Percentiles rank a stretch among this genome's conserved stretches.
Conservation (phyloP, 2,113 vertebrate genomes). For the Mustela nigripes region DNA sequence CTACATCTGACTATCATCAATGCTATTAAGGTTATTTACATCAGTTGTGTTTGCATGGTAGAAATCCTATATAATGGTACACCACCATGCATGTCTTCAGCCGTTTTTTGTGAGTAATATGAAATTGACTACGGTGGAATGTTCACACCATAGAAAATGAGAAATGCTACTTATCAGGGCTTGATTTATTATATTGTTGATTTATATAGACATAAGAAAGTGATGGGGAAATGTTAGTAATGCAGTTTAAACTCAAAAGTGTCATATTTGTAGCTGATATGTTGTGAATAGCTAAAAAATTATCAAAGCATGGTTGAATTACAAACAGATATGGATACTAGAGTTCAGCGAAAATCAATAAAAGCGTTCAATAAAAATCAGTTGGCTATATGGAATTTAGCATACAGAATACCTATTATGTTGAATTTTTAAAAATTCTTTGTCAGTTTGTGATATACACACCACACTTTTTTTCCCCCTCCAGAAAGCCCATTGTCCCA, state of each 20-base stretch:
- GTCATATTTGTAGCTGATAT: background rate
- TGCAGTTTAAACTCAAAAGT: background rate
- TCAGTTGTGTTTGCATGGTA: background rate
- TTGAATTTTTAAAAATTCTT: background rate
- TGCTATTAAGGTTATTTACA: background rate
- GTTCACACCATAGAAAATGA: background rate
- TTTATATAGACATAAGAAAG: slow-evolving; percentile 15
- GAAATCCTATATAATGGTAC: background rate
- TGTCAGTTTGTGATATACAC: background rate
- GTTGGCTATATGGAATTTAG: background rate
- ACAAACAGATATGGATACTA: background rate
- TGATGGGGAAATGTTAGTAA: background rate
- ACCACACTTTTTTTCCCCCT: background rate
- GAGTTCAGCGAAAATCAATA: background rate
- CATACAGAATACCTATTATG: background rate
- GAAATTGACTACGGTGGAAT: background rate
- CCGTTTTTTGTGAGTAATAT: background rate
- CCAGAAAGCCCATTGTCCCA: background rate
- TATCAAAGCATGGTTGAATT: background rate
- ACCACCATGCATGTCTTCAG: background rate
- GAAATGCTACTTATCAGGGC: background rate
- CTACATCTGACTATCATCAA: background rate
- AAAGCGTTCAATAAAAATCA: background rate
- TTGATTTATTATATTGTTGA: background rate
- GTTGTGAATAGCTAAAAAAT: background rate